Evolutionary conservation across 1,140 invertebrate genomes (phyloP), one percentile per base, ranked within the genome.

Genomic region (Leptopilina boulardi): DNA sequence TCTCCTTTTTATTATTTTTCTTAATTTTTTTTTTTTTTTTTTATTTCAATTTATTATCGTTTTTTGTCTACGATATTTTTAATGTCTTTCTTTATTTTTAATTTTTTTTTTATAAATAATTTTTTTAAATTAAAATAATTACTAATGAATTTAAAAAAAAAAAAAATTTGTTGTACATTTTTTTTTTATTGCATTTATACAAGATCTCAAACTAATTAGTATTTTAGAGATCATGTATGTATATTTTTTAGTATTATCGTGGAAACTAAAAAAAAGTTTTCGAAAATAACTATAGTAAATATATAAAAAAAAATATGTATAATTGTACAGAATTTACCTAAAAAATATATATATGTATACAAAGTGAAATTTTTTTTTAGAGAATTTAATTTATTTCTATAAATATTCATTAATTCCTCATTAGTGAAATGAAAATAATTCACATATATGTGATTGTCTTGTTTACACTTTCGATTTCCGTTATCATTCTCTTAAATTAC

Each of bases 151-250:
- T 5, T 19, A 23, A 19, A 10, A 11, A 19, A n/a, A n/a, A n/a
- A n/a, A n/a, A n/a, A n/a, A n/a, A n/a, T n/a, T 15, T 59, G 23
- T 59, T 59, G 56, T 59, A 59, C 56, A 59, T 59, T 59, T 30
- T 5, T 59, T 30, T 5, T 59, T 59, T 59, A 59, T 26, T 59
- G 56, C 11, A 59, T 30, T 59, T 59, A 26, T 59, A 26, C 23
- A 59, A 59, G 56, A 26, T 59, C 56, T 59, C 23, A 30, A 59
- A n/a, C n/a, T 30, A 3, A 4, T 10, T 59, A 59, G 56, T 30
- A 59, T 59, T 59, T 59, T 59, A 30, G 56, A 59, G 56, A 59
- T 26, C 11, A 1, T 59, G 26, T n/a, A n/a, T n/a, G n/a, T n/a
- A n/a, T n/a, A n/a, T n/a, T 15, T 30, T 59, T 26, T 59, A 59